phyloP scores from a whole-genome alignment of 2,888 invertebrate genomes.

The Orthonychiurus folsomi region DNA sequence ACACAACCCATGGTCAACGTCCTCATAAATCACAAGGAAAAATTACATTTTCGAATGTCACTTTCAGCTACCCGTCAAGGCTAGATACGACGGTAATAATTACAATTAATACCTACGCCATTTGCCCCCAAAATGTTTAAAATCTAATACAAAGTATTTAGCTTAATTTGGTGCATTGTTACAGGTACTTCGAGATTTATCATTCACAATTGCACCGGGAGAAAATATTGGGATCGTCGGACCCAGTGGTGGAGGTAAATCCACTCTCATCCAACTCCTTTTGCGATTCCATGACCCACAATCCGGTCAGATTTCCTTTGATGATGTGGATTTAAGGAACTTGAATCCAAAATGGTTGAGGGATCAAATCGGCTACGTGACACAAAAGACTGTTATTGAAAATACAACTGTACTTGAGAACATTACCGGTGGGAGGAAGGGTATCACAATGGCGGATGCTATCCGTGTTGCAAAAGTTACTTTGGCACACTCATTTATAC shows the following conservation, averaged over 20 bases:
- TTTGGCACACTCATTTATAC: neutral
- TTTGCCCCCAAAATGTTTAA: no score
- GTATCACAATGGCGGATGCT: neutral
- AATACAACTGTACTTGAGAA: neutral
- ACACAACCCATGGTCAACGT: neutral
- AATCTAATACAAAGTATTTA: no score
- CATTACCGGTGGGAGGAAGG: neutral
- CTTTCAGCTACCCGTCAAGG: neutral
- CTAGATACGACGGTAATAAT: neutral
- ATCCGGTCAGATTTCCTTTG: neutral
- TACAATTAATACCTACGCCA: neutral
- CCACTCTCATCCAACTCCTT: conserved; percentile 1
- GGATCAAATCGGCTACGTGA: neutral
- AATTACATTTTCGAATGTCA: neutral
- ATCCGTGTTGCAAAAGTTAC: neutral
- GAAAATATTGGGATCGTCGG: conserved; percentile 6
- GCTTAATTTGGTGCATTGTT: no score
- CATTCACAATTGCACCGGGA: neutral
- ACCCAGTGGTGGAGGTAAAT: neutral
- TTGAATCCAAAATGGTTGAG: neutral
- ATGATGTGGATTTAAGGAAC: neutral
- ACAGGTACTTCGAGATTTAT: neutral
- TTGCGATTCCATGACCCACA: conserved; percentile 10
- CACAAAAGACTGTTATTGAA: neutral
- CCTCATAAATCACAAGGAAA: neutral